phyloP scores from a whole-genome alignment of 2,113 vertebrate species.

The Apteryx mantelli region DNA sequence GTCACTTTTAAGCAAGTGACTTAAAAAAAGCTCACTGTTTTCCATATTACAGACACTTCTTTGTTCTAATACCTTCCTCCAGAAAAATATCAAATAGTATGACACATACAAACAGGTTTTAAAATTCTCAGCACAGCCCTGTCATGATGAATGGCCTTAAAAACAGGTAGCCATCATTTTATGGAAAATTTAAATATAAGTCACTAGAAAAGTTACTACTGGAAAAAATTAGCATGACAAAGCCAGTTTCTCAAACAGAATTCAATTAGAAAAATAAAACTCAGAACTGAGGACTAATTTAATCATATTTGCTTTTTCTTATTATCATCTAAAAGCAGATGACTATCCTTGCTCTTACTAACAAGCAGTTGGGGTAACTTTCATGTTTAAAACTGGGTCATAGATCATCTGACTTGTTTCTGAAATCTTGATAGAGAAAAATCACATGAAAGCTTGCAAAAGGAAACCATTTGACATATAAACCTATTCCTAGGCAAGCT shows the following conservation, averaged over 20 bases:
- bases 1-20: background rate
- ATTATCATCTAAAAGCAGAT: background rate
- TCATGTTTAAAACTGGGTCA: conserved; percentile 5
- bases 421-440: background rate
- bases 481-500: background rate
- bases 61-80: background rate
- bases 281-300: background rate
- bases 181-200: background rate
- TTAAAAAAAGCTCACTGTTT: background rate
- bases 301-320: background rate
- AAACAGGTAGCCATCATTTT: background rate
- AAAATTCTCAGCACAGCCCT: background rate
- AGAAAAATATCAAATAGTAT: background rate
- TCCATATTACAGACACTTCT: background rate
- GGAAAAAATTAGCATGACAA: background rate
- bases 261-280: background rate
- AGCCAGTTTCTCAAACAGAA: background rate
- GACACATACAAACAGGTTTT: background rate
- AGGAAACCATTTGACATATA: background rate
- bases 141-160: background rate
- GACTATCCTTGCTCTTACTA: background rate
- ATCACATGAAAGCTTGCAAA: background rate
- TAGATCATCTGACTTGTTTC: background rate
- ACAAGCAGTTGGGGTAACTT: background rate
- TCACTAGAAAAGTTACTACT: background rate